These are phyloP conservation scores for Holcopasites calliopsidis DNA, from an alignment of 1,140 invertebrate species.

Conservation along the genomic window DNA sequence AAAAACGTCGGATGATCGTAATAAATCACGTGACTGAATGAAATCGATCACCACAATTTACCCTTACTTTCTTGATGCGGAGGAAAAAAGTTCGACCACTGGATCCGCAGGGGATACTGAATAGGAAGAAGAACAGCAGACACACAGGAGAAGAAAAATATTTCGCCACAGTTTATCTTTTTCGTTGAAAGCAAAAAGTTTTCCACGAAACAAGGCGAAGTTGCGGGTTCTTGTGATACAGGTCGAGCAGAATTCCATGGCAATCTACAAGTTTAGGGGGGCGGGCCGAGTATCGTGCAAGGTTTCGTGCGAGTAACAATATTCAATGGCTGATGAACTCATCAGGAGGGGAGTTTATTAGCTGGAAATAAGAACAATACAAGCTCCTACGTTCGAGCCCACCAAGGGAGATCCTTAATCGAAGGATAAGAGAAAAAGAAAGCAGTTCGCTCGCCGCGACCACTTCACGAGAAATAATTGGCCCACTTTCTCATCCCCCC, in stretches of 20 bases:
- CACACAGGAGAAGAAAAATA: background rate
- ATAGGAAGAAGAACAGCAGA: background rate
- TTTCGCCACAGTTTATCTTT: background rate
- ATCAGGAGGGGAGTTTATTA: slow-evolving; percentile 50
- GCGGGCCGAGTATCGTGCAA: background rate
- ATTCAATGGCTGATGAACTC: slow-evolving; percentile 38
- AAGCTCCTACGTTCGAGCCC: slow-evolving; percentile 1
- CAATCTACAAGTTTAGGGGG: slow-evolving; percentile 22
- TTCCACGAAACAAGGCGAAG: background rate
- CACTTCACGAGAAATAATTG: slow-evolving; percentile 56
- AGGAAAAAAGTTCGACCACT: slow-evolving; percentile 14
- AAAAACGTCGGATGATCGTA: slow-evolving; percentile 8
- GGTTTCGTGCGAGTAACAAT: slow-evolving; percentile 21
- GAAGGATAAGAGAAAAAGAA: slow-evolving; percentile 22
- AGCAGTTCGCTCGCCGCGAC: slow-evolving; percentile 8
- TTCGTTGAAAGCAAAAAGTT: background rate
- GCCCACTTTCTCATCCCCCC: slow-evolving; percentile 16
- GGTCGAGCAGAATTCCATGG: background rate
- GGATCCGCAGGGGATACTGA: background rate
- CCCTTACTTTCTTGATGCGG: slow-evolving; percentile 12
- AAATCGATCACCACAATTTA: slow-evolving; percentile 37
- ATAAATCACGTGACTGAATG: slow-evolving; percentile 51
- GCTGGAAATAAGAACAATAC: slow-evolving; percentile 47
- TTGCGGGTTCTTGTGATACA: background rate
- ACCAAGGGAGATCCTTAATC: slow-evolving; percentile 34